Evolutionary conservation across 2,888 invertebrate species (phyloP).

Genomic region (Protonemura montana): DNA sequence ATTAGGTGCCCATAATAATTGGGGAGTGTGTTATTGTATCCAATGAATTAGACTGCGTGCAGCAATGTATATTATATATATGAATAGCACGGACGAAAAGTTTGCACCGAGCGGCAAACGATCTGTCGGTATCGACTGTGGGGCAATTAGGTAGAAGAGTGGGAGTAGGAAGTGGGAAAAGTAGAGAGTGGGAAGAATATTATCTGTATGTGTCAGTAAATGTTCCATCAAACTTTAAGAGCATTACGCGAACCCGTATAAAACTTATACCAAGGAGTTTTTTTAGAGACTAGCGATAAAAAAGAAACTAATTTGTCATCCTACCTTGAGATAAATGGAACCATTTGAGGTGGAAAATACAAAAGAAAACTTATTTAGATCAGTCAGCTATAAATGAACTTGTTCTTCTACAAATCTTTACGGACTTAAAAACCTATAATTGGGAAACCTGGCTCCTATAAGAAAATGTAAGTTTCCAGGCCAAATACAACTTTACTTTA

Average conservation of each 20-base stretch:
- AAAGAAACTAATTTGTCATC: not conserved
- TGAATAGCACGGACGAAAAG: no score
- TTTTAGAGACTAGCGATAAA: not conserved
- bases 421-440: not conserved
- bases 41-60: not conserved
- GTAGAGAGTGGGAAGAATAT: not conserved
- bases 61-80: no score
- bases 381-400: constrained; percentile 44
- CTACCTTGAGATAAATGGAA: not conserved
- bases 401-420: constrained; percentile 1
- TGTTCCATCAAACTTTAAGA: constrained; percentile 7
- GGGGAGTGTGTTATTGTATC: not conserved
- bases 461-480: not conserved
- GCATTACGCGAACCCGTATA: not conserved
- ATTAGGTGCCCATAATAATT: not conserved
- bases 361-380: constrained; percentile 42
- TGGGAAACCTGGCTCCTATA: not conserved
- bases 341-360: constrained; percentile 44
- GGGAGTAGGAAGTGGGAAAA: no score
- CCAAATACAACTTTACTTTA: not conserved
- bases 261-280: not conserved
- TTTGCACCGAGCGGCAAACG: no score
- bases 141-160: not conserved
- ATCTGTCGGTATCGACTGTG: not conserved
- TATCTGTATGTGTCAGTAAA: not conserved